Evolutionary conservation across 2,113 vertebrate genomes (phyloP).

Genomic region (Siniperca chuatsi): DNA sequence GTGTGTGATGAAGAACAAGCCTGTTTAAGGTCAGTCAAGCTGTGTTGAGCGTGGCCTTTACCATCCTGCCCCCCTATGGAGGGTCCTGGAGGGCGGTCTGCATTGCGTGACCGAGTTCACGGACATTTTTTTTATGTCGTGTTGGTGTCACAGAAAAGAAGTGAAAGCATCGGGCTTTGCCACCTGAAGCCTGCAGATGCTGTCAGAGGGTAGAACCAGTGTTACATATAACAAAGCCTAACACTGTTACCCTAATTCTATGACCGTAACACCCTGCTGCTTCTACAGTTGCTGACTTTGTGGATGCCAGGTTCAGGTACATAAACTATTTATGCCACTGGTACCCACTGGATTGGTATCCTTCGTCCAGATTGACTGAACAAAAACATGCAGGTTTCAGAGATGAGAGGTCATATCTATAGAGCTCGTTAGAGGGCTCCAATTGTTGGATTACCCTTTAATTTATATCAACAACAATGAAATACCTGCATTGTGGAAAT

Average conservation of each 20-base stretch:
- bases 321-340: conserved; percentile 21
- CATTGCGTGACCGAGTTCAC: conserved; percentile 63
- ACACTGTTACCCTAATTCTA: conserved; percentile 16
- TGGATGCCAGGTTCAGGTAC: conserved; percentile 9
- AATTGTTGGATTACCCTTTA: neutral
- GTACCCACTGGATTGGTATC: neutral
- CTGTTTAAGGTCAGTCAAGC: conserved; percentile 69
- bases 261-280: conserved; percentile 7
- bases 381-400: neutral
- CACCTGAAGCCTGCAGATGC: conserved; percentile 40
- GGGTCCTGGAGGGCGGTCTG: conserved; percentile 47
- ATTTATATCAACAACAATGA: no score
- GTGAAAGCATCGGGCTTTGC: conserved; percentile 17
- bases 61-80: conserved; percentile 46
- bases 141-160: conserved; percentile 46
- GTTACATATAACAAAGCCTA: neutral
- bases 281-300: conserved; percentile 15
- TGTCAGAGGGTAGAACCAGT: conserved; percentile 28
- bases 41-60: conserved; percentile 65
- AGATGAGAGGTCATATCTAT: conserved; percentile 7
- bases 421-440: neutral
- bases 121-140: conserved; percentile 42
- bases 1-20: conserved; percentile 24
- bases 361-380: neutral
- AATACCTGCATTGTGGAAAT: no score